phyloP scores from a whole-genome alignment of 1,140 invertebrate species.

The Reticulitermes speratus region DNA sequence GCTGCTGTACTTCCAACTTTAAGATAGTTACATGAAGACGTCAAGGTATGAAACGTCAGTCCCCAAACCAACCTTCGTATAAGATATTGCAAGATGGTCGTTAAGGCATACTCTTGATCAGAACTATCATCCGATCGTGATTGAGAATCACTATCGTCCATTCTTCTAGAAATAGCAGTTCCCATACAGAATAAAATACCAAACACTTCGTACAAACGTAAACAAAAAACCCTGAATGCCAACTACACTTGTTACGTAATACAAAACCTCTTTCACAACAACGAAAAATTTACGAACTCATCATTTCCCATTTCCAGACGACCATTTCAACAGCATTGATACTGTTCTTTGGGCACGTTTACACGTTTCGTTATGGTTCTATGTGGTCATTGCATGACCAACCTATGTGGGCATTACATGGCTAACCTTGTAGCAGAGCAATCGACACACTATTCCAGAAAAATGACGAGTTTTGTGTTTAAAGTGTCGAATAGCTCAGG shows the following conservation, averaged over 20 bases:
- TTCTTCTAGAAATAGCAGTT: conserved; percentile 39
- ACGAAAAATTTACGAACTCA: neutral
- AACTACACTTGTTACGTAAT: neutral
- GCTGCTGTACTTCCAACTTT: neutral
- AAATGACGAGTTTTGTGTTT: too few species aligned
- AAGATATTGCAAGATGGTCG: conserved; percentile 48
- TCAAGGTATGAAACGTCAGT: neutral
- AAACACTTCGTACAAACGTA: neutral
- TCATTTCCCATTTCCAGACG: neutral
- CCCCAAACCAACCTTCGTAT: conserved; percentile 47
- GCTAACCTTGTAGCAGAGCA: too few species aligned
- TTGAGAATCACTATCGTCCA: conserved; percentile 38
- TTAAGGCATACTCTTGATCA: conserved; percentile 45
- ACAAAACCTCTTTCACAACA: neutral
- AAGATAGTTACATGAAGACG: neutral
- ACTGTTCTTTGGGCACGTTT: neutral
- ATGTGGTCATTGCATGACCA: too few species aligned
- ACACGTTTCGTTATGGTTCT: neutral
- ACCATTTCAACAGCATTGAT: neutral
- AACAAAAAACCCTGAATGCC: neutral
- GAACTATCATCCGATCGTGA: conserved; percentile 39
- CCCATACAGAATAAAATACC: conserved; percentile 37
- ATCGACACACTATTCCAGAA: too few species aligned
- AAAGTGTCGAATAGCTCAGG: too few species aligned
- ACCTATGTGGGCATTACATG: too few species aligned